Evolutionary conservation across 2,797 vertebrate genomes (phyloP), one percentile per base, ranked within the genome.

Genomic region (Rhynchonycteris naso): DNA sequence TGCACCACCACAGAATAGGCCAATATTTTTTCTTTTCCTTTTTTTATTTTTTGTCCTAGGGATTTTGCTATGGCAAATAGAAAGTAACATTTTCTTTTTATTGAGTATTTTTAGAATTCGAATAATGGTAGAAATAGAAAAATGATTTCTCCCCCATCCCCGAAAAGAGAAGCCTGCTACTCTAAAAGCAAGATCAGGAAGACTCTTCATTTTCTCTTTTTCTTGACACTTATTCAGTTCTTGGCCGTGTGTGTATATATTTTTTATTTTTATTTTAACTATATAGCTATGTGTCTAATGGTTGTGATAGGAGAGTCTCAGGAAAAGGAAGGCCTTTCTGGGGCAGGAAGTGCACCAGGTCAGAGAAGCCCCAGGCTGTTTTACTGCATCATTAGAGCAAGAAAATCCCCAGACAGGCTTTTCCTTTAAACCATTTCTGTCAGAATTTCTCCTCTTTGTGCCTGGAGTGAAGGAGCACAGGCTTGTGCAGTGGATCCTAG

Each of bases 31-130:
- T 28, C 16, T 21, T 7, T 16, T 16, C 54, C 28, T 74, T 30
- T 26, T 76, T 54, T 38, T 28, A 52, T 63, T n/a, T 76, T 82
- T 84, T 24, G 6, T 59, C 15, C 21, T 28, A 65, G 10, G 38
- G 26, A 8, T 82, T 96, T 94, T 86, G 61, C 30, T 90, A 72
- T 91, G n/a, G 33, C 76, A 91, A 90, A 91, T 86, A 95, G 58
- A 47, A 85, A 38, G 7, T 76, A 75, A 43, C n/a, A 47, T 83
- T 96, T 75, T 15, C 24, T 88, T 91, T 88, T 91, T 85, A 66
- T 35, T 74, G 35, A 1, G 1, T 28, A 54, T 91, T 83, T 63
- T n/a, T 12, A 85, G 50, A 89, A 65, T 88, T 92, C 85, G 56
- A 83, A 56, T 95, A 83, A 43, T 72, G 59, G 75, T n/a, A 80